Evolutionary conservation across 2,797 vertebrate species (phyloP).

Genomic region (Epinephelus malabaricus): DNA sequence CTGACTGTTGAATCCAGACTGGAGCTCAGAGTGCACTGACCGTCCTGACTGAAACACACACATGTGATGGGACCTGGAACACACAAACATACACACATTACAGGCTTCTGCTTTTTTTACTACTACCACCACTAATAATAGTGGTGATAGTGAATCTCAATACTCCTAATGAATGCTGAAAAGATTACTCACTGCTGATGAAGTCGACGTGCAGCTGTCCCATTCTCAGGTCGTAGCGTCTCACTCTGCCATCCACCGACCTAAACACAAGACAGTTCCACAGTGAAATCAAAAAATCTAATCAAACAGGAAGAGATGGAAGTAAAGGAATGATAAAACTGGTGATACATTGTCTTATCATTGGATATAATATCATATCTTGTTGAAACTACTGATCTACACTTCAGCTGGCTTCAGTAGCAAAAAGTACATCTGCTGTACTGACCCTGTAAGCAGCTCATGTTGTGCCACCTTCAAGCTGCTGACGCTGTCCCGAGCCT

Average conservation of each 20-base stretch:
- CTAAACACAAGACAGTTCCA: conserved; percentile 67
- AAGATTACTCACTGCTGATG: conserved; percentile 88
- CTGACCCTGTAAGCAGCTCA: conserved; percentile 94
- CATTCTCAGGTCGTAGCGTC: conserved; percentile 93
- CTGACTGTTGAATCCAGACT: conserved; percentile 91
- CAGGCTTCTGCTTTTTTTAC: neutral
- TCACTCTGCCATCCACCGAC: conserved; percentile 92
- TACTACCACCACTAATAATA: neutral
- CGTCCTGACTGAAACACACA: conserved; percentile 94
- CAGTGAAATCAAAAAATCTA: neutral
- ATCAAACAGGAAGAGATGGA: neutral
- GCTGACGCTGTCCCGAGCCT: conserved; percentile 93
- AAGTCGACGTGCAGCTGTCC: conserved; percentile 93
- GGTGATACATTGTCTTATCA: too few species aligned
- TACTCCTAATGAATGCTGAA: neutral
- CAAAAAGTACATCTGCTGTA: neutral
- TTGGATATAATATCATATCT: too few species aligned
- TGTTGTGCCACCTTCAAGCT: conserved; percentile 91
- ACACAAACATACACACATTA: conserved; percentile 15
- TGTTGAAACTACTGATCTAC: too few species aligned
- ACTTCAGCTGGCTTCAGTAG: neutral
- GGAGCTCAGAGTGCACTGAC: conserved; percentile 92
- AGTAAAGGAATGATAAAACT: neutral
- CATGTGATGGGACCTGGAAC: conserved; percentile 92
- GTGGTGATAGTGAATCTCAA: neutral